Base-by-base conservation (phyloP, 2,888 invertebrate genomes). In the Parthenolecanium corni region DNA sequence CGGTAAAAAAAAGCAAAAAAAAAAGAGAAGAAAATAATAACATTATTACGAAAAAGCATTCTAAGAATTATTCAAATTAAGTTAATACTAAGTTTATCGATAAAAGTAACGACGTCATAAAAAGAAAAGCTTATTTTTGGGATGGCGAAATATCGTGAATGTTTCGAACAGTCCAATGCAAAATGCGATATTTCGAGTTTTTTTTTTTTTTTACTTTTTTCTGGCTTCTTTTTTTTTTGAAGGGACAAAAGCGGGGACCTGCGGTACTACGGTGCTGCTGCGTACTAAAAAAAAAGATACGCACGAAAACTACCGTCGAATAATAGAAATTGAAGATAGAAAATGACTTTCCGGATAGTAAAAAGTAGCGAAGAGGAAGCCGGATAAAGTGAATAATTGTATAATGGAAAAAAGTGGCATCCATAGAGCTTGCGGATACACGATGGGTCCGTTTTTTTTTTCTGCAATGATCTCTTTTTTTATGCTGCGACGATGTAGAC, bases 331-430 rank as follows among this genome's bases (percentile, higher is more conserved):
- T 58, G 58, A 58, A 58, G 58, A 49, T 49, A 49, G 49, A 58
- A 49, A 58, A 58, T 58, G 58, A 58, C 49, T 58, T 58, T 58
- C 47, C 58, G 58, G 58, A 58, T 58, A 36, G 58, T 58, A 58
- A 58, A 58, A 58, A 58, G 58, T 58, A 58, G 58, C 58, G 58
- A 58, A 58, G 58, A 58, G 58, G 58, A 58, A 58, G 47, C 58
- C n/a, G 58, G 58, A 58, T 58, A 58, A 49, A 58, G 58, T 58
- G 58, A 58, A 49, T 58, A 58, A 58, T 58, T 58, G 58, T 58
- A 58, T 58, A 58, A 58, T 58, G 58, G 58, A 49, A 49, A 58
- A 58, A 58, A 58, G 58, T 49, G 51, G 47, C 58, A 58, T 49
- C 58, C 58, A 46, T n/a, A n/a, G 31, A 36, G 49, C 47, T 58